A percentile compares a stretch with the other conserved stretches of the same genome.
Conservation (phyloP, 2,888 invertebrate species). For the Hydraecia micacea region DNA sequence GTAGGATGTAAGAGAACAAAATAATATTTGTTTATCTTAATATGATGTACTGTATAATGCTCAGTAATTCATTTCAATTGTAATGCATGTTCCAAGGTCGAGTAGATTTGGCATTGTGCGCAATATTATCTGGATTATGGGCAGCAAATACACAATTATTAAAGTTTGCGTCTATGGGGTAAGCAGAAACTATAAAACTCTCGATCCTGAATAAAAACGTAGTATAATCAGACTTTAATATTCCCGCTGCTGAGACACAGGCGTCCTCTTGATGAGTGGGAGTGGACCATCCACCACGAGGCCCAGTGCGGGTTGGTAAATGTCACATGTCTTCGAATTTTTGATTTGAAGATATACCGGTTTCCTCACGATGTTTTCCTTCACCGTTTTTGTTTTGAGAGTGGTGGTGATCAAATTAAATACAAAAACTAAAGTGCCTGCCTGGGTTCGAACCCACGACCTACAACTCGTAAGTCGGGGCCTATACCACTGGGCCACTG, state of each 20-base stretch:
- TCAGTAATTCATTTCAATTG: conserved; percentile 36
- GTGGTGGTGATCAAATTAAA: neutral
- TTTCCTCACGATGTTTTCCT: neutral
- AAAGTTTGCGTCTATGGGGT: neutral
- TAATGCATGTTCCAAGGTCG: conserved; percentile 40
- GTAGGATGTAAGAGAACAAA: neutral
- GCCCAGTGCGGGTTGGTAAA: neutral
- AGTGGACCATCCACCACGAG: neutral
- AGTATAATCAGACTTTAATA: neutral
- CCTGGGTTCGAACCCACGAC: neutral
- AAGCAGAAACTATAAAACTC: neutral
- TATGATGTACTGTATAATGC: neutral
- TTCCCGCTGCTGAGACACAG: neutral
- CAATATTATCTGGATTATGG: neutral
- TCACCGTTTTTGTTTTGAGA: neutral
- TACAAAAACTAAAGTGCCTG: neutral
- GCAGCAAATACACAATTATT: neutral
- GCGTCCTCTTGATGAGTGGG: neutral
- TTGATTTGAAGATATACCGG: neutral
- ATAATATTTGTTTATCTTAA: neutral
- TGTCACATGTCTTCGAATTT: neutral
- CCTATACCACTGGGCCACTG: neutral
- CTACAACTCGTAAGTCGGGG: neutral
- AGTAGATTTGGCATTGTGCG: conserved; percentile 29
- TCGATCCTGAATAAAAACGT: neutral